Evolutionary conservation across 2,113 vertebrate genomes (phyloP).

Genomic region (Ciconia boyciana): DNA sequence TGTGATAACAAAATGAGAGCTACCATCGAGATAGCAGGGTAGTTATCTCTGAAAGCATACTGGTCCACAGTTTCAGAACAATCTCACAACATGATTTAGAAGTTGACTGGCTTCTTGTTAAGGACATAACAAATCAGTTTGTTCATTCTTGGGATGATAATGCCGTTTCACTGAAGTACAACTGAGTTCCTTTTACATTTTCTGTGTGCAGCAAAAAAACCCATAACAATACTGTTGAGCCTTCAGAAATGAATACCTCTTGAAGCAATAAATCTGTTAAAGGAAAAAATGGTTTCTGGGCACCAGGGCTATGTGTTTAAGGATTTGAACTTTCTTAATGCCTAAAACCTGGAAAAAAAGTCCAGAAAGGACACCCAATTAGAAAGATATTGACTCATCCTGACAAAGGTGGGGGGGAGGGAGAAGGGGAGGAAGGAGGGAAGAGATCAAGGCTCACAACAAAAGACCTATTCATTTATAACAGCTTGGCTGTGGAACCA

Average conservation of each 20-base stretch:
- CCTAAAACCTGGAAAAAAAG: conserved; percentile 50
- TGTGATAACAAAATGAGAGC: conserved; percentile 22
- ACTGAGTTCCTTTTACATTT: conserved; percentile 40
- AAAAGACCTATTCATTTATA: conserved; percentile 61
- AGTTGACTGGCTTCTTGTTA: conserved; percentile 46
- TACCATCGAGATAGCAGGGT: background rate
- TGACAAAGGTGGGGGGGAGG: background rate
- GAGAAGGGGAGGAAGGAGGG: conserved; percentile 54
- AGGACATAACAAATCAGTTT: conserved; percentile 54
- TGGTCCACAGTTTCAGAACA: background rate
- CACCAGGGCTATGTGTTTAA: conserved; percentile 29
- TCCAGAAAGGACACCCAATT: conserved; percentile 61
- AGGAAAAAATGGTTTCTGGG: conserved; percentile 38
- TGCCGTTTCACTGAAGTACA: conserved; percentile 52
- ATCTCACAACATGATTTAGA: conserved; percentile 52
- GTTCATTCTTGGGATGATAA: conserved; percentile 35
- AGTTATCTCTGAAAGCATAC: conserved; percentile 42
- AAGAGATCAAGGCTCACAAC: conserved; percentile 57
- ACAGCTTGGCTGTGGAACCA: conserved; percentile 53
- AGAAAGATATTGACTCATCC: conserved; percentile 43
- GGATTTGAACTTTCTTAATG: conserved; percentile 36
- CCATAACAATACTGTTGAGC: conserved; percentile 29
- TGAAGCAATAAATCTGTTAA: conserved; percentile 53
- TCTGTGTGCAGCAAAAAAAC: conserved; percentile 7
- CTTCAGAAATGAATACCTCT: conserved; percentile 50